Base-by-base conservation (phyloP, 2,888 invertebrate genomes). In the Ennomos quercinarius region DNA sequence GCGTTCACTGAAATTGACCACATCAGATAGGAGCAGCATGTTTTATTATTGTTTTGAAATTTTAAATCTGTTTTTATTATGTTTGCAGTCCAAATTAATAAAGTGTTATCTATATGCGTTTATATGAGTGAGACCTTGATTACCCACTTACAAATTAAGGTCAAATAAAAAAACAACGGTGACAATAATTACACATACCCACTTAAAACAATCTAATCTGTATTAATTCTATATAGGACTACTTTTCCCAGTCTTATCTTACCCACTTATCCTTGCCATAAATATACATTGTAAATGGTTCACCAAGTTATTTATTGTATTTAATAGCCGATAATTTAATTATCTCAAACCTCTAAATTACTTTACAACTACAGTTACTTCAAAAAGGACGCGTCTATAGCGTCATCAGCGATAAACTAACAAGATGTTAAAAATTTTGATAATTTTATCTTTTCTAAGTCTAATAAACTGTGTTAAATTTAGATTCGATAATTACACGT, bases 401-500 rank as follows among this genome's bases (percentile, higher is more conserved):
- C 27, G 6, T 6, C 6, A 27, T 27, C 27, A 27, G 6, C 27
- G 27, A 27, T 27, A 27, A 27, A 27, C 2, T 27, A 27, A 27
- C 6, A 70, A 54, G 9, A 75, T 75, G 74, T 49, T 64, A 0
- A 70, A 68, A 48, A 3, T 63, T 10, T 3, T 70, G 0, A 2
- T 68, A 52, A 6, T 63, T 48, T 61, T 70, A 46, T 13, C 63
- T 38, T 40, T 71, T 35, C 27, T 52, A 1, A 51, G 67, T 63
- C 69, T 66, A 1, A 71, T 67, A 1, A 61, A 72, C 27, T 27
- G 27, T 66, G 80, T 75, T 60, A 83, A 80, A 54, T 63, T 78
- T 38, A 68, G 80, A 35, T 85, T 71, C 34, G 83, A 84, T 35
- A 81, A 85, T 53, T 80, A 81, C 56, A 75, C 78, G 11, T 89